A percentile compares a stretch with the other conserved stretches of the same genome.
Evolutionary conservation across 2,797 vertebrate genomes (phyloP).

Genomic region (Cryptoprocta ferox): DNA sequence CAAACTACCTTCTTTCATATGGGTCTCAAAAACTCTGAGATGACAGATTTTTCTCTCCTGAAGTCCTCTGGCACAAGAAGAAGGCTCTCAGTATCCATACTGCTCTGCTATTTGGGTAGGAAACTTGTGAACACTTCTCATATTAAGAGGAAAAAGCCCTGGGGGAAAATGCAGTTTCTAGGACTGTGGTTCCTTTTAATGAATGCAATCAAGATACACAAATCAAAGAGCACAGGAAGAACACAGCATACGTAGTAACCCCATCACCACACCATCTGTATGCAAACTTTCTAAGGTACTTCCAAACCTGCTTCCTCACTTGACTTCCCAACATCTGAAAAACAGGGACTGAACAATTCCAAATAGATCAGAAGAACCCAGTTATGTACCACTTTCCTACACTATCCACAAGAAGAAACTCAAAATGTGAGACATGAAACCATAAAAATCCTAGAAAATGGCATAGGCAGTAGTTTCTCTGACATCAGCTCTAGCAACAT

Average conservation of each 20-base stretch:
- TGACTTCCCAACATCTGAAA: neutral
- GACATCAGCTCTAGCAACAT: neutral
- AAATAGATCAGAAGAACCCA: neutral
- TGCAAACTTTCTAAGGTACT: neutral
- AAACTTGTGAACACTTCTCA: neutral
- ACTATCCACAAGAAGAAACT: neutral
- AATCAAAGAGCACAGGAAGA: neutral
- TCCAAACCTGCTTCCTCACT: neutral
- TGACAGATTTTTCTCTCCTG: neutral
- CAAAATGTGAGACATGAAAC: neutral
- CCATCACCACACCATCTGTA: neutral
- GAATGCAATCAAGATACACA: neutral
- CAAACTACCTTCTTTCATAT: neutral
- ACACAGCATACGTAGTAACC: accelerated
- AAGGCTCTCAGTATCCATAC: neutral
- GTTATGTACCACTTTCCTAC: neutral
- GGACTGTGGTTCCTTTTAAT: neutral
- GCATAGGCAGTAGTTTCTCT: neutral
- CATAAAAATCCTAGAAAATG: neutral
- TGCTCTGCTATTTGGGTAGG: neutral
- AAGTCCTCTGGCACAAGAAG: neutral
- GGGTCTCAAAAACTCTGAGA: neutral
- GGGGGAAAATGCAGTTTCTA: neutral
- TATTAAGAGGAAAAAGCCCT: neutral
- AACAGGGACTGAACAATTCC: neutral